Evolutionary conservation across 2,113 vertebrate genomes (phyloP), one percentile per base, ranked within the genome.

Genomic region (Cygnus buccinator): DNA sequence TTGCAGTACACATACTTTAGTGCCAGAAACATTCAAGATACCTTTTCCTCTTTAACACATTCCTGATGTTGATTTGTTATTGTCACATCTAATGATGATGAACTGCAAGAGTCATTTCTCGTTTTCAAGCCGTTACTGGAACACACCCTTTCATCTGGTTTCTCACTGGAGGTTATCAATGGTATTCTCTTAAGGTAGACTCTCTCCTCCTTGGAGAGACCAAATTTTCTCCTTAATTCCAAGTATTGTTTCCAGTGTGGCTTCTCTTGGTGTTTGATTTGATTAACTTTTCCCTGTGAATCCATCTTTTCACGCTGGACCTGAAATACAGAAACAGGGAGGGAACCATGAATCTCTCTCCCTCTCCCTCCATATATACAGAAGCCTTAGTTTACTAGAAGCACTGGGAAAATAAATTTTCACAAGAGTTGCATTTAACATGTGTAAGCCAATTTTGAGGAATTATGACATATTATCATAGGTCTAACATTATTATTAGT

Each of bases 151-250:
- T 89, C 88, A 89, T 93, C 94, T 76, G 76, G 12, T n/a, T 67
- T 54, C 78, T 77, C 63, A 39, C 4, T 44, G 26, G 65, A 33
- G 67, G 67, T 41, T 23, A 28, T 70, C 71, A 92, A 35, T 66
- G 97, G 97, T 83, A 98, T 94, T 95, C 94, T 98, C 17, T 41
- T 98, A 50, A 98, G 96, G 68, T 82, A 95, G 29, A 98, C 97
- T 91, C 93, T 98, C 83, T 98, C 94, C 74, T 98, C 97, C 92
- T 98, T 98, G 79, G 33, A 94, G 31, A 98, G 94, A 73, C 98
- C 97, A 96, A 98, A 98, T 52, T 80, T 95, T 73, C 89, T 97
- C 96, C 97, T 98, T 85, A 98, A 88, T 91, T 98, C 97, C 95
- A 94, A 81, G 94, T 97, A 93, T 10, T 59, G 94, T 93, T 96